Evolutionary conservation across 2,888 invertebrate genomes (phyloP), one percentile per base, ranked within the genome.

Genomic region (Eumerus sabulonum): DNA sequence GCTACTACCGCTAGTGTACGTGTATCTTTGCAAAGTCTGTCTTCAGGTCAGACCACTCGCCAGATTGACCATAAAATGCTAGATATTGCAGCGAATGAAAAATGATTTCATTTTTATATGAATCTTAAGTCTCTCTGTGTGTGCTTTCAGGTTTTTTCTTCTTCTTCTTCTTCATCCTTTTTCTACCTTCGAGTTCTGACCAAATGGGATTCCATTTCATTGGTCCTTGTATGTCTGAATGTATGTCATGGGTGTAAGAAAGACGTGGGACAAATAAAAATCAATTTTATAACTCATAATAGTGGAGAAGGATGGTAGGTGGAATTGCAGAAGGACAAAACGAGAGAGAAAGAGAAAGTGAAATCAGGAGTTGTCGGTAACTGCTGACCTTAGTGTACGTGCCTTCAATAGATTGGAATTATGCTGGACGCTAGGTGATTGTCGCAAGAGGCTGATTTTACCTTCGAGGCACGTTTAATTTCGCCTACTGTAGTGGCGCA

Each of bases 101-200:
- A 72, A 77, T 72, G 76, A 62, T 77, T 77, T 72, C 72, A 67
- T 27, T 77, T 72, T 77, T 77, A 42, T 64, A 56, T 76, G n/a
- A 45, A 7, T 27, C 50, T 17, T 67, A 27, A 2, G 27, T 27
- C 27, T 27, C 27, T 7, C 27, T 27, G 27, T 27, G 27, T 27
- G 27, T n/a, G n/a, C n/a, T n/a, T n/a, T n/a, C n/a, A n/a, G n/a
- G n/a, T n/a, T n/a, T n/a, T n/a, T n/a, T n/a, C n/a, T n/a, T n/a
- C n/a, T n/a, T n/a, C 17, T 17, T 47, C 5, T 59, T 9, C 47
- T 16, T 1, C 38, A 40, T 42, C 42, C 42, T 64, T 64, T 36
- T 56, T 67, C 16, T 62, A 40, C 47, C 63, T 54, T 50, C 71
- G 64, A 71, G 64, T 76, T 63, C 66, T 48, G 54, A 48, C 56